A percentile compares a stretch with the other conserved stretches of the same genome.
These are phyloP conservation scores for Julus scandinavius DNA, from an alignment of 2,888 invertebrate species.

Conservation along the genomic window DNA sequence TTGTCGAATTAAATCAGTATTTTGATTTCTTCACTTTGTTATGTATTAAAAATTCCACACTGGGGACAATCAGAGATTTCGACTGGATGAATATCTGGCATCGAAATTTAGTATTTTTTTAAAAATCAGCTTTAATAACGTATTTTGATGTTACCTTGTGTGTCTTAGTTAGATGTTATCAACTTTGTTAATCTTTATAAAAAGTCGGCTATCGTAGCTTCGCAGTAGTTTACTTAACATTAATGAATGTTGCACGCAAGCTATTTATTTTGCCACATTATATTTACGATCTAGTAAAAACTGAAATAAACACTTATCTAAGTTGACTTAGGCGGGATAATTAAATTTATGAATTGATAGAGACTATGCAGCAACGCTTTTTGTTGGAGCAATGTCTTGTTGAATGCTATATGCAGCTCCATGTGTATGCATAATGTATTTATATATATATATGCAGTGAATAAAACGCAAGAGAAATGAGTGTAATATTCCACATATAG, in stretches of 20 bases:
- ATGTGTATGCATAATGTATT: not conserved
- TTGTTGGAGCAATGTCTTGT: not conserved
- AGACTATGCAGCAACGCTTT: not conserved
- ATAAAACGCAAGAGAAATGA: not conserved
- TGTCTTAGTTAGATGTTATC: not conserved
- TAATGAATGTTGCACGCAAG: not conserved
- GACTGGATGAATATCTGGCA: not conserved
- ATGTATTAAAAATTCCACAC: not conserved
- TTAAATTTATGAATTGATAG: not conserved
- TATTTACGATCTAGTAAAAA: not conserved
- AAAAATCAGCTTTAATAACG: not conserved
- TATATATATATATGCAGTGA: not conserved
- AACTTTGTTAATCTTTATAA: not conserved
- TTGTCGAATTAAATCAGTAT: not conserved
- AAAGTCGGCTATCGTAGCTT: not conserved
- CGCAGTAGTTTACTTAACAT: constrained; percentile 1
- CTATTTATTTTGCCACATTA: not conserved
- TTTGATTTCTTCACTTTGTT: not conserved
- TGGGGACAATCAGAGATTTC: not conserved
- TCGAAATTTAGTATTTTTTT: not conserved
- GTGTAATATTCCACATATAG: not conserved
- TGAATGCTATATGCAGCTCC: not conserved
- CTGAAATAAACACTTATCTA: constrained; percentile 9
- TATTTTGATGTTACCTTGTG: not conserved
- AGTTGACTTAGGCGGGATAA: not conserved